These are phyloP conservation scores for Champsocephalus esox DNA, from an alignment of 2,797 vertebrate genomes.

Conservation along the genomic window DNA sequence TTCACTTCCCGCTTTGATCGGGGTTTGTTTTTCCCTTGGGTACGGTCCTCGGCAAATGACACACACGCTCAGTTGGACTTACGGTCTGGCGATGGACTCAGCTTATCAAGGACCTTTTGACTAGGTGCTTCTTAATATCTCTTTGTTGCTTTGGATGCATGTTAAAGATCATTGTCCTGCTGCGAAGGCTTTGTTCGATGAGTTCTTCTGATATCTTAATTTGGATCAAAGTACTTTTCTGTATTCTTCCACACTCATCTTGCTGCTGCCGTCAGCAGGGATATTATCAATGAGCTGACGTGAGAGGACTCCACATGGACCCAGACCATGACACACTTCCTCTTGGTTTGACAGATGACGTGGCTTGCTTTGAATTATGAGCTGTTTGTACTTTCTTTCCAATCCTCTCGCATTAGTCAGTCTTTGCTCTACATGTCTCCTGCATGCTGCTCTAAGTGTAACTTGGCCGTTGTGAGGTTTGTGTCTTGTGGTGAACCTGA, in stretches of 20 bases:
- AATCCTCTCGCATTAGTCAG: conserved; percentile 4
- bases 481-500: conserved; percentile 16
- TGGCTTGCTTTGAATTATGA: conserved; percentile 9
- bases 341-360: conserved; percentile 27
- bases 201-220: neutral
- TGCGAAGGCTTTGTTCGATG: neutral
- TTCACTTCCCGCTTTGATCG: conserved; percentile 10
- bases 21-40: neutral
- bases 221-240: conserved; percentile 5
- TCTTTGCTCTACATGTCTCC: conserved; percentile 14
- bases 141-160: neutral
- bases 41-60: neutral
- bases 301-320: conserved; percentile 11
- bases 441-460: conserved; percentile 5
- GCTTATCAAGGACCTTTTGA: neutral
- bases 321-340: conserved; percentile 13
- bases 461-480: conserved; percentile 10
- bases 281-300: conserved; percentile 35
- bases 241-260: neutral
- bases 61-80: conserved; percentile 2
- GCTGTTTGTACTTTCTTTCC: neutral
- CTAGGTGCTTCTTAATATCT: neutral
- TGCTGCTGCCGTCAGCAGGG: neutral
- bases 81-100: conserved; percentile 6
- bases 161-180: conserved; percentile 2